Evolutionary conservation across 2,888 invertebrate species (phyloP).

Genomic region (Orchesellides sinensis): DNA sequence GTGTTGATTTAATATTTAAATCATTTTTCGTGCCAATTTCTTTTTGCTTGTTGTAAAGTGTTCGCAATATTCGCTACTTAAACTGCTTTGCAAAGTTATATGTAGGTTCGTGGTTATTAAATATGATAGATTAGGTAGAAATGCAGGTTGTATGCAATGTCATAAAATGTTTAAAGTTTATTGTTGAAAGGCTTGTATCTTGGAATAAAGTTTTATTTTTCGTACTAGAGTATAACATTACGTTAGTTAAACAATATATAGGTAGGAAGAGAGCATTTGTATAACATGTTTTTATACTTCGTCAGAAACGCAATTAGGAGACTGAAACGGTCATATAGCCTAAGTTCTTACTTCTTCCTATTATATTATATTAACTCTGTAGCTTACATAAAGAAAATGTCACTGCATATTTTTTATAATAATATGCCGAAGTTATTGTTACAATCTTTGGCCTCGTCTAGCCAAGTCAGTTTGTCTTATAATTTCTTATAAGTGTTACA

Average conservation of each 20-base stretch:
- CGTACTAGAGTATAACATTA: conserved; percentile 23
- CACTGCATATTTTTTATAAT: neutral
- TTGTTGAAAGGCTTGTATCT: neutral
- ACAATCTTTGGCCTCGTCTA: conserved; percentile 74
- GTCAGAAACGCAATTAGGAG: neutral
- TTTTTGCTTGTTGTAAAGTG: too few relatives aligned
- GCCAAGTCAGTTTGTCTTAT: conserved; percentile 65
- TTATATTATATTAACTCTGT: neutral
- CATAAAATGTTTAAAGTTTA: neutral
- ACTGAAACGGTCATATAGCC: conserved; percentile 3
- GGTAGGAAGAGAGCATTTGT: conserved; percentile 4
- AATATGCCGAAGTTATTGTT: conserved; percentile 66
- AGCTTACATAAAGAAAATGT: conserved; percentile 29
- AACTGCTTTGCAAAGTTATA: neutral
- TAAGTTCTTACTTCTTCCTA: too few relatives aligned
- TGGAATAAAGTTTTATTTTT: conserved; percentile 40
- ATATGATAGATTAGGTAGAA: too few relatives aligned
- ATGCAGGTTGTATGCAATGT: too few relatives aligned
- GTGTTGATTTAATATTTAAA: too few relatives aligned
- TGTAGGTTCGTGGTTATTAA: neutral
- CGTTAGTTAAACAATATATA: conserved; percentile 11
- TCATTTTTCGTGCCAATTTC: too few relatives aligned
- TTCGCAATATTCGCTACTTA: neutral
- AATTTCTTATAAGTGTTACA: conserved; percentile 47
- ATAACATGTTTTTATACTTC: neutral